A percentile compares a stretch with the other conserved stretches of the same genome.
Evolutionary conservation across 2,797 vertebrate species (phyloP).

Genomic region (Sandelia bainsii): DNA sequence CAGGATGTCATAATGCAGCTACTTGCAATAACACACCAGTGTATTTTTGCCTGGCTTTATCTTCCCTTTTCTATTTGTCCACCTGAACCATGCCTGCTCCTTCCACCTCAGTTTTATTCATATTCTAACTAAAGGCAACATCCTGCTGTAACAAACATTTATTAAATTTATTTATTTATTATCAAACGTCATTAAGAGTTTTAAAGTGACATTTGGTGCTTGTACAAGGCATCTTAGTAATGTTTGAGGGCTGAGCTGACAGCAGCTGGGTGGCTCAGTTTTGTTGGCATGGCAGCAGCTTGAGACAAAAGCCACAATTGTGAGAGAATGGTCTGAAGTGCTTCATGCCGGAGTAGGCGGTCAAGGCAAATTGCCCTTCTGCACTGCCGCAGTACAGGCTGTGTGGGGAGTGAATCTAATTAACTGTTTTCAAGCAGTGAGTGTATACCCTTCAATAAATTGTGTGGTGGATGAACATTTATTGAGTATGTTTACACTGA

Average conservation of each 20-base stretch:
- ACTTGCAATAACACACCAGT: neutral
- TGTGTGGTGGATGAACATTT: neutral
- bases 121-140: neutral
- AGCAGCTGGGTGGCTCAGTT: slow-evolving; percentile 23
- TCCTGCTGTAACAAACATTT: slow-evolving; percentile 24
- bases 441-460: slow-evolving; percentile 34
- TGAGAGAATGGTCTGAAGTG: slow-evolving; percentile 30
- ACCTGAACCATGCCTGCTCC: neutral
- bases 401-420: slow-evolving; percentile 48
- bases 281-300: slow-evolving; percentile 64
- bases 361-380: slow-evolving; percentile 44
- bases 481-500: neutral
- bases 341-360: slow-evolving; percentile 42
- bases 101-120: slow-evolving; percentile 4
- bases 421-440: slow-evolving; percentile 36
- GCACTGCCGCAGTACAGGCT: slow-evolving; percentile 33
- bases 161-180: no score
- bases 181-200: slow-evolving; percentile 34
- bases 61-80: neutral
- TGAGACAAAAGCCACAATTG: slow-evolving; percentile 47
- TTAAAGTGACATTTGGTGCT: slow-evolving; percentile 15
- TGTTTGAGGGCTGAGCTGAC: slow-evolving; percentile 22
- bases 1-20: neutral
- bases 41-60: neutral
- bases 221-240: slow-evolving; percentile 26